Evolutionary conservation across 2,888 invertebrate species (phyloP).

Genomic region (Cremastinae sp.): DNA sequence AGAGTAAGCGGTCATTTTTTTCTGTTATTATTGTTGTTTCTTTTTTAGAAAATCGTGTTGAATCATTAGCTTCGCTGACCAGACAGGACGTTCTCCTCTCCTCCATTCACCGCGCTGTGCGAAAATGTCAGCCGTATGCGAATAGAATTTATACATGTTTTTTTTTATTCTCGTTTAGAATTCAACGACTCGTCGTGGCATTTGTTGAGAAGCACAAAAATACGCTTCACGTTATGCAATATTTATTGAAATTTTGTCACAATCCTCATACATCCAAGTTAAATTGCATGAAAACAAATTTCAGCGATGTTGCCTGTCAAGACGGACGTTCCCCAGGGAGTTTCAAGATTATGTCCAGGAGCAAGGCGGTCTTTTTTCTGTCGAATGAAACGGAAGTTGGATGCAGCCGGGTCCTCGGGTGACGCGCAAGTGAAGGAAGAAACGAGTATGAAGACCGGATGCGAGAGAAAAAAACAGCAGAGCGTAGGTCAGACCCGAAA

Average conservation of each 20-base stretch:
- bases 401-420: constrained; percentile 64
- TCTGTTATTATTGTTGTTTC: neutral
- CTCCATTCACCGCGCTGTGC: constrained; percentile 7
- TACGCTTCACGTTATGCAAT: too few relatives aligned
- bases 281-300: neutral
- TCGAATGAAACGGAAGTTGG: constrained; percentile 91
- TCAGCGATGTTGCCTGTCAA: constrained; percentile 95
- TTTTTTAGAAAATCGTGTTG: constrained; percentile 10
- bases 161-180: neutral
- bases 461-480: constrained; percentile 85
- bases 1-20: constrained; percentile 83
- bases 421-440: constrained; percentile 88
- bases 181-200: too few relatives aligned
- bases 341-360: constrained; percentile 91
- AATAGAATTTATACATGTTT: neutral
- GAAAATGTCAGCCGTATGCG: constrained; percentile 39
- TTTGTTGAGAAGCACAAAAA: too few relatives aligned
- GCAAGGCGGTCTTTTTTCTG: constrained; percentile 96
- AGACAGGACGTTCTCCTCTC: constrained; percentile 33
- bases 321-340: constrained; percentile 89
- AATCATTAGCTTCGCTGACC: constrained; percentile 20
- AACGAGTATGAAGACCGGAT: constrained; percentile 83
- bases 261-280: neutral
- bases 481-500: constrained; percentile 79
- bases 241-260: too few relatives aligned